Base-by-base conservation (phyloP, 2,888 invertebrate species). In the Tiliacea citrago region DNA sequence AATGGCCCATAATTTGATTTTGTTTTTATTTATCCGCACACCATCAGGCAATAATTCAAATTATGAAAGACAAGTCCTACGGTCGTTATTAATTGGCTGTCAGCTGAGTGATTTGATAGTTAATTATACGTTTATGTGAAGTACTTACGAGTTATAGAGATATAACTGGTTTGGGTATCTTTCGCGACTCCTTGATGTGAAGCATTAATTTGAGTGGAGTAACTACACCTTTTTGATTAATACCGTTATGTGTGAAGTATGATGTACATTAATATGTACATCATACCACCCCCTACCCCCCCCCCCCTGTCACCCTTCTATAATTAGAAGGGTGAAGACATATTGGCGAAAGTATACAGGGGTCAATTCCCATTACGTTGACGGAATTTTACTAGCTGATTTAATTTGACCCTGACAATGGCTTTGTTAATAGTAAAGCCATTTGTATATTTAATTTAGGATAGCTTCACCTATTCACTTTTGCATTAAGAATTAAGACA, bases 1-100 rank as follows among this genome's bases (percentile, higher is more conserved):
- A 90, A 88, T 85, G 87, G 86, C 77, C 76, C 75, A 84, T 86
- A 88, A 89, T 88, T 87, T 86, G 84, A 88, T 87, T 88, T 88
- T 80, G 85, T 86, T 88, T 86, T 87, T 87, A 83, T 86, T 84
- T 86, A 88, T 86, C 79, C 68, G 81, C 75, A 86, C 84, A 84
- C 87, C 82, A 80, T 83, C 86, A 68, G 66, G 79, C 73, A 81
- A 81, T 88, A 84, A 87, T 84, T 84, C 75, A 86, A 87, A 87
- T 87, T 86, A 84, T 83, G 75, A 84, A 82, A 86, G 81, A 86
- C 80, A 87, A 75, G 83, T 86, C 69, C 45, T 85, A 76, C 67
- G 83, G 75, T 71, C 63, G 69, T 85, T 83, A 86, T 86, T 88
- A 87, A 87, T 86, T 75, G 83, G 75, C 76, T 88, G 88, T 80